Evolutionary conservation across 2,113 vertebrate species (phyloP).

Genomic region (Parus major): DNA sequence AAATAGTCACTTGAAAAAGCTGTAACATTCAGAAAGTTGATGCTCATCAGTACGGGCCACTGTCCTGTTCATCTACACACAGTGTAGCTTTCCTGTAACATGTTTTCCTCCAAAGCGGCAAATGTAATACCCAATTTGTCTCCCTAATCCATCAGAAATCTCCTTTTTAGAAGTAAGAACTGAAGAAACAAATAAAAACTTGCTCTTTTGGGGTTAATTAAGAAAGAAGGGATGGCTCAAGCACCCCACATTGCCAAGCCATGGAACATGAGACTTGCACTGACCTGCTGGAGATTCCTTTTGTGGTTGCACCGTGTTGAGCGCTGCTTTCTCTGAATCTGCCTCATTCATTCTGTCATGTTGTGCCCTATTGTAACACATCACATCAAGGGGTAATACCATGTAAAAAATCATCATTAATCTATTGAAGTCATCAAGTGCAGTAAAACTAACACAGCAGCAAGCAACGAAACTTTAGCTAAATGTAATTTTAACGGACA

Average conservation of each 20-base stretch:
- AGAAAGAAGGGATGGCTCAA: not conserved
- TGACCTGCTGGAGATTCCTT: constrained; percentile 71
- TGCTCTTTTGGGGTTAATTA: not conserved
- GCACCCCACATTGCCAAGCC: not conserved
- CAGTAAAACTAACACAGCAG: not conserved
- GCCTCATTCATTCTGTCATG: constrained; percentile 48
- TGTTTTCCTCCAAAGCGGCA: not conserved
- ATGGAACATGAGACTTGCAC: not conserved
- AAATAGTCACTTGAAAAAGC: not conserved
- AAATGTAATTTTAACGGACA: not conserved
- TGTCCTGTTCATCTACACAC: not conserved
- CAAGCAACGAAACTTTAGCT: not conserved
- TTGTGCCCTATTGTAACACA: constrained; percentile 69
- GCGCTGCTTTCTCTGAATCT: not conserved
- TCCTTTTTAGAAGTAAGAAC: not conserved
- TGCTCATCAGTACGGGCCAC: not conserved
- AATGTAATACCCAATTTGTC: not conserved
- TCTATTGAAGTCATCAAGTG: not conserved
- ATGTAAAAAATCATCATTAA: not conserved
- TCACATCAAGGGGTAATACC: not conserved
- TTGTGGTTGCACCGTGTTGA: constrained; percentile 34
- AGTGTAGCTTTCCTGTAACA: not conserved
- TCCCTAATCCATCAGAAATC: not conserved
- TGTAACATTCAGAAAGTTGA: not conserved
- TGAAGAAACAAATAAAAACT: not conserved